phyloP scores from a whole-genome alignment of 2,113 vertebrate species.

The Tiliqua scincoides region DNA sequence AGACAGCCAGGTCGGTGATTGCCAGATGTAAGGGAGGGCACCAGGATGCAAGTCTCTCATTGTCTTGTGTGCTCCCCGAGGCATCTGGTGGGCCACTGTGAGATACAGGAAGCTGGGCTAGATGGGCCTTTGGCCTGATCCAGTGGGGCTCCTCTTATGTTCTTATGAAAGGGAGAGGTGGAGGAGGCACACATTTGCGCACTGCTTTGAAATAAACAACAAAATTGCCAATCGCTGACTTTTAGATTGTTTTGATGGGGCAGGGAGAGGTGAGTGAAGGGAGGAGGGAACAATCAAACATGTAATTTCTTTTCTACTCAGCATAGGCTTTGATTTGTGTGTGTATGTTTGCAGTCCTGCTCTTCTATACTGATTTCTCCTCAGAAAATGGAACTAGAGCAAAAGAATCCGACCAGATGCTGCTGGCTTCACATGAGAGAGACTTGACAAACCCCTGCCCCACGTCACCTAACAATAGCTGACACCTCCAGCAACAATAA shows the following conservation, averaged over 20 bases:
- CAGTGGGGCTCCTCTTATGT: too few species aligned
- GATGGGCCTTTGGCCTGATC: too few species aligned
- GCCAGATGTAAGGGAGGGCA: too few species aligned
- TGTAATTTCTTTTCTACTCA: background rate
- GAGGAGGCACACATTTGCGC: background rate
- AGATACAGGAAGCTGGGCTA: too few species aligned
- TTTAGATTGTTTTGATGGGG: background rate
- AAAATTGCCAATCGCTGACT: too few species aligned
- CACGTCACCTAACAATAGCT: constrained; percentile 30
- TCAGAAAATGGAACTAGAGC: constrained; percentile 33
- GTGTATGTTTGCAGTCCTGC: background rate
- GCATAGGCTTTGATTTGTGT: constrained; percentile 18
- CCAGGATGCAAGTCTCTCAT: too few species aligned
- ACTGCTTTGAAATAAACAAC: too few species aligned
- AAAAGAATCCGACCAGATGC: constrained; percentile 26
- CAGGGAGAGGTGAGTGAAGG: background rate
- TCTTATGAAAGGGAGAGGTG: background rate
- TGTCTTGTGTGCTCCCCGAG: too few species aligned
- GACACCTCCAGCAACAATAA: constrained; percentile 46
- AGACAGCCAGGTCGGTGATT: too few species aligned
- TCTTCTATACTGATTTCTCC: constrained; percentile 28
- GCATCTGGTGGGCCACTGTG: too few species aligned
- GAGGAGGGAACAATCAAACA: constrained; percentile 9
- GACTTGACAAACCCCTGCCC: constrained; percentile 27
- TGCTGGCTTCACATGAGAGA: constrained; percentile 43